Percentiles rank a stretch among this genome's conserved stretches.
phyloP scores from a whole-genome alignment of 1,140 invertebrate species.

The Heterodera schachtii region DNA sequence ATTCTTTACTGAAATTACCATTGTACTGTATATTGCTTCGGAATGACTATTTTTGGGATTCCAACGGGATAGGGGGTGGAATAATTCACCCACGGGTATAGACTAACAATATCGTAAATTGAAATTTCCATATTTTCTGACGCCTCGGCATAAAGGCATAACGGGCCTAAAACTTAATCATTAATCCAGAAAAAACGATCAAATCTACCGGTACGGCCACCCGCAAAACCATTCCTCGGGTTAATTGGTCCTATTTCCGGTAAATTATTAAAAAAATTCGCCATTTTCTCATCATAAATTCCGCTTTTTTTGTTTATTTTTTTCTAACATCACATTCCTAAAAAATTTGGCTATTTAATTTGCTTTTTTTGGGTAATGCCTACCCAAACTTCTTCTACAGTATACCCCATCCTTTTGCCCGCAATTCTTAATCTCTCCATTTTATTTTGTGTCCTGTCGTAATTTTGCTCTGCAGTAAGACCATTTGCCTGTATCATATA shows the following conservation, averaged over 20 bases:
- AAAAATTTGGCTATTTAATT: not conserved
- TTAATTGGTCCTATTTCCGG: not conserved
- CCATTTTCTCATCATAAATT: not conserved
- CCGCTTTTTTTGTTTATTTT: conserved; percentile 10
- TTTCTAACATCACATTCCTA: conserved; percentile 19
- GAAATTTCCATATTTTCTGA: not conserved
- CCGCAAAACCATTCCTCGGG: not conserved
- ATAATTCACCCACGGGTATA: not conserved
- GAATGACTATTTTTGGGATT: not conserved
- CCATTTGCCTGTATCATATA: not conserved
- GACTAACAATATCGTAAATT: not conserved
- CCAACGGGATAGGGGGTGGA: not conserved
- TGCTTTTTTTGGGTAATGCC: not conserved
- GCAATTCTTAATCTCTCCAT: not conserved
- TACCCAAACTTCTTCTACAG: not conserved
- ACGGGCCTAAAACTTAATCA: not conserved
- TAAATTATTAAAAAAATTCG: not conserved
- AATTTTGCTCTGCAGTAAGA: not conserved
- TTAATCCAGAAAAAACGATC: too few relatives aligned
- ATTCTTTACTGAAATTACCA: too few relatives aligned
- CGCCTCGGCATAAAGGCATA: not conserved
- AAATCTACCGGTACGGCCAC: not conserved
- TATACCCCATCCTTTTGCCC: not conserved
- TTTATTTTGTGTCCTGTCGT: not conserved
- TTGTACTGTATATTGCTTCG: not conserved